These are phyloP conservation scores for Leptinotarsa defecta DNA, from an alignment of 1,140 invertebrate species.

Conservation along the genomic window DNA sequence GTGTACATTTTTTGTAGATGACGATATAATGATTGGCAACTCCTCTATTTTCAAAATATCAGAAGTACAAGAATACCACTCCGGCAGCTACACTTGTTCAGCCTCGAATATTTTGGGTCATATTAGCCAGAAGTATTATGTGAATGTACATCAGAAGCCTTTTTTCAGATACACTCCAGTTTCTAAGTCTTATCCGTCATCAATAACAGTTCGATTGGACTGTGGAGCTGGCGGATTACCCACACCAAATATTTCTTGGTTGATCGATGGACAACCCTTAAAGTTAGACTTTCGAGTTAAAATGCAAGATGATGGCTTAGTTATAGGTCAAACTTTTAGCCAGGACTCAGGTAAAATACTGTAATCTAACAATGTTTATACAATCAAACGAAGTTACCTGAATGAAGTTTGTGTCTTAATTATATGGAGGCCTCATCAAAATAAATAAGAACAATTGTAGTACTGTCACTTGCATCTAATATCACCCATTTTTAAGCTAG, in stretches of 20 bases:
- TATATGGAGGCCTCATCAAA: too few species aligned
- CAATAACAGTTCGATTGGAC: constrained; percentile 70
- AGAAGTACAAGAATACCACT: constrained; percentile 53
- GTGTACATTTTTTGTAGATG: not conserved
- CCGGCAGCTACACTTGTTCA: constrained; percentile 77
- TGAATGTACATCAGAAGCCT: constrained; percentile 44
- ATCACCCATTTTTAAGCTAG: too few species aligned
- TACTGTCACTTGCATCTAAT: too few species aligned
- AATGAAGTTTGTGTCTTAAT: too few species aligned
- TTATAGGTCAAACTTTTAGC: constrained; percentile 51
- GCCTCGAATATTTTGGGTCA: constrained; percentile 65
- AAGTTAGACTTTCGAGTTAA: constrained; percentile 61
- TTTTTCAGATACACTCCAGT: constrained; percentile 47
- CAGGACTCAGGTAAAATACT: constrained; percentile 44
- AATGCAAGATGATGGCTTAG: constrained; percentile 35
- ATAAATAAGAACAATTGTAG: too few species aligned
- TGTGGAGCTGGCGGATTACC: constrained; percentile 72
- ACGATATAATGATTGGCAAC: constrained; percentile 41
- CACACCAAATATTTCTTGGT: constrained; percentile 68
- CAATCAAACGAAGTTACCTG: too few species aligned
- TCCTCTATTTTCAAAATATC: constrained; percentile 41
- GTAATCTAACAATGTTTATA: too few species aligned
- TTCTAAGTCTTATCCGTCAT: constrained; percentile 61
- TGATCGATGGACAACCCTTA: constrained; percentile 69
- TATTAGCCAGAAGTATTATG: constrained; percentile 28